These are phyloP conservation scores for Drosophila mojavensis DNA, from an alignment of 1,140 invertebrate species.

Conservation along the genomic window DNA sequence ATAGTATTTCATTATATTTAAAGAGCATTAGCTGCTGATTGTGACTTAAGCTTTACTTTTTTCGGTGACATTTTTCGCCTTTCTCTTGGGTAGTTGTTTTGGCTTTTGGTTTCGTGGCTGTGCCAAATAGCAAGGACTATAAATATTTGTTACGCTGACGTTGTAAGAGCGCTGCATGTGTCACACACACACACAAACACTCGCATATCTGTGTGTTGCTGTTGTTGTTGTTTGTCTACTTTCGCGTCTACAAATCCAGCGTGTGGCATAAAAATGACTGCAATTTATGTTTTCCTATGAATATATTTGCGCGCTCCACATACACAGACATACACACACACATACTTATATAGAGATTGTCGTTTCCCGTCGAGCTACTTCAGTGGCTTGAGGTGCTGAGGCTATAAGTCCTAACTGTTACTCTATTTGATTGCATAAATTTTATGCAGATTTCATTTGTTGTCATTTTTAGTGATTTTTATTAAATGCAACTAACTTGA, in stretches of 20 bases:
- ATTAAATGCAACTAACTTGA: slow-evolving; percentile 76
- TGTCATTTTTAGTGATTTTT: slow-evolving; percentile 78
- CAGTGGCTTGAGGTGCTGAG: not conserved
- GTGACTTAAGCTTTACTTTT: not conserved
- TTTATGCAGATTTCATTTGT: slow-evolving; percentile 73
- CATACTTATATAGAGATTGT: slow-evolving; percentile 2
- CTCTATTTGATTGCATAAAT: slow-evolving; percentile 77
- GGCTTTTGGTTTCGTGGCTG: slow-evolving; percentile 38
- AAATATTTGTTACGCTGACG: slow-evolving; percentile 81
- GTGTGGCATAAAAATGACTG: slow-evolving; percentile 81
- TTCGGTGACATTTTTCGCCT: slow-evolving; percentile 11
- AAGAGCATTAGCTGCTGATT: not conserved
- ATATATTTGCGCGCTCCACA: slow-evolving; percentile 58
- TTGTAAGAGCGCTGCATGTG: slow-evolving; percentile 42
- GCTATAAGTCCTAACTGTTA: slow-evolving; percentile 39
- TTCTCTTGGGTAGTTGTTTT: slow-evolving; percentile 41
- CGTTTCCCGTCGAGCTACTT: slow-evolving; percentile 15
- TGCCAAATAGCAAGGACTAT: slow-evolving; percentile 69
- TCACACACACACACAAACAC: slow-evolving; percentile 35
- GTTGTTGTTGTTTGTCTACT: slow-evolving; percentile 63
- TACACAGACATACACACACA: slow-evolving; percentile 1
- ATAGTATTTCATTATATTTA: not conserved
- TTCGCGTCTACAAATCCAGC: slow-evolving; percentile 76
- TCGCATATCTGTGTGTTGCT: slow-evolving; percentile 18
- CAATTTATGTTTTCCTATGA: slow-evolving; percentile 83